These are phyloP conservation scores for Pelobates fuscus DNA, from an alignment of 2,113 vertebrate genomes.

Conservation along the genomic window DNA sequence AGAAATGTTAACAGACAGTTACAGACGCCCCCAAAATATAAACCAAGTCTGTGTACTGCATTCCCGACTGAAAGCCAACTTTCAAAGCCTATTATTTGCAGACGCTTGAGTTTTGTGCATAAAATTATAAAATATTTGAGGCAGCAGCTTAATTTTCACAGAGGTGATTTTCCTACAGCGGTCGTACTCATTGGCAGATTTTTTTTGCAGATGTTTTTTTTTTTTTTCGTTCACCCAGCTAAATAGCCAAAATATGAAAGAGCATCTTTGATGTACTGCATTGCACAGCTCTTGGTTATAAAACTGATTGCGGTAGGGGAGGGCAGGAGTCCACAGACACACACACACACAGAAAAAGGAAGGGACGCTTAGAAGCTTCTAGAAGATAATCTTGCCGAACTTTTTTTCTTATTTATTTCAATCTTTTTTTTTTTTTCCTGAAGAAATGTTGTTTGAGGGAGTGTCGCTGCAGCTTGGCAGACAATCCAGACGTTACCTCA, in stretches of 20 bases:
- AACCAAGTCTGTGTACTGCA: neutral
- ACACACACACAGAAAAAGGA: neutral
- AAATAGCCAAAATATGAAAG: conserved; percentile 41
- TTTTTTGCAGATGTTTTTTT: neutral
- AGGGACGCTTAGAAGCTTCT: conserved; percentile 60
- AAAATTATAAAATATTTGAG: conserved; percentile 20
- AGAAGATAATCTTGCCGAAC: conserved; percentile 62
- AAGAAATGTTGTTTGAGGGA: conserved; percentile 71
- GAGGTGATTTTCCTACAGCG: conserved; percentile 37
- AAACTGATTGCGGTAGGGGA: conserved; percentile 13
- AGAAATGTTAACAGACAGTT: neutral
- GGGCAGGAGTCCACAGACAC: conserved; percentile 12
- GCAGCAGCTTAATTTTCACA: conserved; percentile 12
- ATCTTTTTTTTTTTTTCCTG: conserved; percentile 53
- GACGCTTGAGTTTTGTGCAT: conserved; percentile 21
- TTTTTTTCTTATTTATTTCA: conserved; percentile 52
- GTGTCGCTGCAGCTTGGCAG: conserved; percentile 76
- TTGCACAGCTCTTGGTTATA: conserved; percentile 28
- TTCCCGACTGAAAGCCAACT: conserved; percentile 8
- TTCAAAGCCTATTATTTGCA: conserved; percentile 22
- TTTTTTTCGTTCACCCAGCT: conserved; percentile 8
- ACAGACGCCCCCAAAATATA: neutral
- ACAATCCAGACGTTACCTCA: conserved; percentile 77
- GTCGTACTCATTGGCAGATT: conserved; percentile 3
- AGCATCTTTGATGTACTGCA: conserved; percentile 22